Evolutionary conservation across 2,888 invertebrate species (phyloP), one percentile per base, ranked within the genome.

Genomic region (Tachystola acroxantha): DNA sequence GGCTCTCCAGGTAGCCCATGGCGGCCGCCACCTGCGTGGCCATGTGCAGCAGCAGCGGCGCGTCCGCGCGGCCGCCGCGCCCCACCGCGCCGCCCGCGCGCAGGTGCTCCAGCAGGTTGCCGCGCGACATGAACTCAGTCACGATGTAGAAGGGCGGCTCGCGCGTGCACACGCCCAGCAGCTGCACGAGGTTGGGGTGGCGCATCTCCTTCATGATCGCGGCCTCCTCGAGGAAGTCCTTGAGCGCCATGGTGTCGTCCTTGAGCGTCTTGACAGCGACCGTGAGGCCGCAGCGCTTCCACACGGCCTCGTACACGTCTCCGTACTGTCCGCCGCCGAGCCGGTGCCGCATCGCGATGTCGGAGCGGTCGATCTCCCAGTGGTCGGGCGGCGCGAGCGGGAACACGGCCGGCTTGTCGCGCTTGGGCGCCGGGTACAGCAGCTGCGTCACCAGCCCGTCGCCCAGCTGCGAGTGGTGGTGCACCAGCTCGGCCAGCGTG

Each of bases 191-290:
- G 89, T 99, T 99, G 14, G 97, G 95, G 87, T 99, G 99, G 58
- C 97, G 96, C 97, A 99, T 98, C 85, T 98, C 98, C 75, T 99
- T 99, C 99, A 99, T 99, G 39, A 99, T 98, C 36, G 96, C 95
- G 1, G 99, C 99, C 82, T 99, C 99, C 69, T 98, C 99, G 34
- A 99, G 89, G 82, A 99, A 99, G 80, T 99, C 99, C 77, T 99
- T 98, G 40, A 99, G 88, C 7, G 98, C 98, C 99, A 99, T 99
- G 11, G 98, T 98, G 74, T 99, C 99, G 82, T 99, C 99, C 42
- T 28, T 32, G 22, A 32, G 22, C 10, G 32, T 32, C 9, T 32
- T 32, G 7, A 32, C 32, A 5, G 32, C 32, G 3, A 86, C 98
- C 1, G 97, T 98, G 88, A 96, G 95, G 70, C 96, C 97, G 76